Evolutionary conservation across 2,888 invertebrate genomes (phyloP), one percentile per base, ranked within the genome.

Genomic region (Byasa hedistus): DNA sequence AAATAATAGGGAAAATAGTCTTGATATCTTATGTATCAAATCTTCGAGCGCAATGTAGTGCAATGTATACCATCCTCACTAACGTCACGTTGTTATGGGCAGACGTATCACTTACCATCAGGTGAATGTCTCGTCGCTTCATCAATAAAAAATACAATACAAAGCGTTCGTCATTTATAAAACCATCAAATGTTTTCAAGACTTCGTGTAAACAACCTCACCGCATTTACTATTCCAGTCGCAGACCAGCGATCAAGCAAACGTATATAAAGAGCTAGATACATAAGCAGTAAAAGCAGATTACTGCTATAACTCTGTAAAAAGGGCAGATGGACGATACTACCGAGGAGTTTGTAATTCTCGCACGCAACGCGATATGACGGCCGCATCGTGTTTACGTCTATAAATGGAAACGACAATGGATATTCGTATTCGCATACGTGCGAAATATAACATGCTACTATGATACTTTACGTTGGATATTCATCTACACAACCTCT

Each of bases 251-350:
- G 52, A 52, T 52, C 21, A 52, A 52, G 52, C 44, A 19, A 57
- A n/a, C 19, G 61, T 39, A 39, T 17, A 58, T 64, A 64, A 58
- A 24, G 23, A 54, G 58, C 23, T 48, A 54, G 23, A 63, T 63
- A 63, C 22, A 65, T 44, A 23, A 60, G 65, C 56, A 36, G 61
- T 56, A 55, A 65, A 65, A 44, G 56, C 51, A 57, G 61, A 56
- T 48, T 56, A 56, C 48, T 55, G 56, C 23, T n/a, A 62, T 56
- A 61, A 54, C 54, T 39, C 44, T n/a, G 44, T 56, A 44, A 56
- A 44, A 62, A 56, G 62, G 62, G 56, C 56, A 24, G 44, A 62
- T 44, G 62, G 52, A 64, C 64, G 44, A 55, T 44, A 39, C 21
- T 44, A 24, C 15, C 54, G 24, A 52, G 22, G 23, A 55, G 39